Conservation (phyloP, 2,113 vertebrate species). For the Vanacampus margaritifer region DNA sequence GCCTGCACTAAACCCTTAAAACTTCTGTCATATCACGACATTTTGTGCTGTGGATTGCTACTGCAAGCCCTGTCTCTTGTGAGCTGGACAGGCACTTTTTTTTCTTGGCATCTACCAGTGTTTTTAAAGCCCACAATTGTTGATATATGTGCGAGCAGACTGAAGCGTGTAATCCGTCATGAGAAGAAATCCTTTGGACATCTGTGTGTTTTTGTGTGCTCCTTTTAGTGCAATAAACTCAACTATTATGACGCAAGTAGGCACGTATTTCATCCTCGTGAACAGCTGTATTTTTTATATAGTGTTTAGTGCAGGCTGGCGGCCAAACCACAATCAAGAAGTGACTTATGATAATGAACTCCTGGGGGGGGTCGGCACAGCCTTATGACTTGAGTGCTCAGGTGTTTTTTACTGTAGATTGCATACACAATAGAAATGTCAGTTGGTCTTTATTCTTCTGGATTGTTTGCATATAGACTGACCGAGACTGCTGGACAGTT, state of each 20-base stretch:
- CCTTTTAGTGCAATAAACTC: constrained; percentile 4
- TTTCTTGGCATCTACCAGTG: constrained; percentile 25
- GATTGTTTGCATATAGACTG: not conserved
- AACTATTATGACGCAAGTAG: constrained; percentile 4
- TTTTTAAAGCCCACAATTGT: not conserved
- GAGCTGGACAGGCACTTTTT: constrained; percentile 67
- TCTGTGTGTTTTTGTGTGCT: constrained; percentile 16
- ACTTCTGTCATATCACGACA: not conserved
- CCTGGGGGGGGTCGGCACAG: constrained; percentile 38
- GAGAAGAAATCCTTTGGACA: constrained; percentile 6
- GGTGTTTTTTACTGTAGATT: not conserved
- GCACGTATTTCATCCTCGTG: not conserved
- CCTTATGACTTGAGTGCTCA: constrained; percentile 7
- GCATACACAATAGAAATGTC: not conserved
- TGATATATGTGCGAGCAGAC: constrained; percentile 11
- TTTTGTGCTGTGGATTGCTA: constrained; percentile 41
- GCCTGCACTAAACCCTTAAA: constrained; percentile 67
- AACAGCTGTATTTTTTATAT: constrained; percentile 8
- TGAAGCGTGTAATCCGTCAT: constrained; percentile 16
- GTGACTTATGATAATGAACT: not conserved
- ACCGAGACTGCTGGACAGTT: not conserved
- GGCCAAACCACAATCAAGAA: not conserved
- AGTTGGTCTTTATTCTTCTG: not conserved
- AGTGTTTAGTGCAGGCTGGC: constrained; percentile 63
- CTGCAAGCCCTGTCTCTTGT: constrained; percentile 76